Evolutionary conservation across 2,113 vertebrate species (phyloP).

Genomic region (Oryzias woworae): DNA sequence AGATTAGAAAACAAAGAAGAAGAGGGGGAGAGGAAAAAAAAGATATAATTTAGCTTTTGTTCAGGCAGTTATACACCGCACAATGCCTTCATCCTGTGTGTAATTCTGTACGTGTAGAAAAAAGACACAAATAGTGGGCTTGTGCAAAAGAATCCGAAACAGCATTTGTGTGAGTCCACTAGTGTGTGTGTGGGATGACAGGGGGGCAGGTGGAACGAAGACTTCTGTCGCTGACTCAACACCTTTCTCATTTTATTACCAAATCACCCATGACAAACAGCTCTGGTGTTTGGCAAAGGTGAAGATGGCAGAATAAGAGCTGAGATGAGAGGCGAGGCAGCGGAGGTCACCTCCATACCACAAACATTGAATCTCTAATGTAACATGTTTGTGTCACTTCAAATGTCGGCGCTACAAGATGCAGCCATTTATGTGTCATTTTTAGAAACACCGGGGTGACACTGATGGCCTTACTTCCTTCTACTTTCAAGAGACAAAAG

Average conservation of each 20-base stretch:
- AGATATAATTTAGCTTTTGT: conserved; percentile 13
- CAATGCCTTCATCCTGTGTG: conserved; percentile 8
- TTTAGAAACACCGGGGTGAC: conserved; percentile 55
- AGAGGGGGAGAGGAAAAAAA: conserved; percentile 1
- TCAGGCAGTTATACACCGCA: neutral
- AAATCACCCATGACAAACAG: conserved; percentile 80
- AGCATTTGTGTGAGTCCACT: conserved; percentile 17
- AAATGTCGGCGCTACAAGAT: conserved; percentile 65
- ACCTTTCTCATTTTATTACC: conserved; percentile 77
- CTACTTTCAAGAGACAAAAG: conserved; percentile 41
- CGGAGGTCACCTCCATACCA: conserved; percentile 57
- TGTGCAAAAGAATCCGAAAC: conserved; percentile 10
- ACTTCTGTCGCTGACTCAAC: conserved; percentile 72
- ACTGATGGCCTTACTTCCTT: conserved; percentile 57
- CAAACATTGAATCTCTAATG: conserved; percentile 62
- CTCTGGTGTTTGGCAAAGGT: conserved; percentile 67
- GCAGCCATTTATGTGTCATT: conserved; percentile 60
- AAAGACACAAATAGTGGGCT: conserved; percentile 2
- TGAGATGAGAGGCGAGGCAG: conserved; percentile 48
- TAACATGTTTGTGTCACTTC: conserved; percentile 63
- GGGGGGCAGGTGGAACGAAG: conserved; percentile 62
- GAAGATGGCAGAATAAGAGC: conserved; percentile 56
- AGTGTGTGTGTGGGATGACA: conserved; percentile 59
- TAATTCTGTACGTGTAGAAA: conserved; percentile 4
- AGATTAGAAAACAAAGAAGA: conserved; percentile 27